Percentiles rank a stretch among this genome's conserved stretches.
phyloP scores from a whole-genome alignment of 2,888 invertebrate genomes.

The Drosophila prolongata region DNA sequence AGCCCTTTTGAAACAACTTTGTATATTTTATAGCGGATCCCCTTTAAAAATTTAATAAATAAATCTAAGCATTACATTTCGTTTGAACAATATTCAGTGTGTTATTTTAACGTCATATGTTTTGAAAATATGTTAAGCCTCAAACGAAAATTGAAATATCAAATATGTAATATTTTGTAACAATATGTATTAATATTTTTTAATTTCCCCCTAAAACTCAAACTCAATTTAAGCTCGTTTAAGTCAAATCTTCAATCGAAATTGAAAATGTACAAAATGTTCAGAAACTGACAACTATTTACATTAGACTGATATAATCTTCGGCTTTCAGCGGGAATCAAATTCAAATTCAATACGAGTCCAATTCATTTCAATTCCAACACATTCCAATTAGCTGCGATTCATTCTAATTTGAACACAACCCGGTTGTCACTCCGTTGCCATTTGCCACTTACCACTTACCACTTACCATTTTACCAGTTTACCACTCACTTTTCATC shows the following conservation, averaged over 20 bases:
- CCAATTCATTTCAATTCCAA: slow-evolving; percentile 10
- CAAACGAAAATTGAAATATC: too few species aligned
- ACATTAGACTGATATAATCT: neutral
- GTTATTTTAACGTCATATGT: too few species aligned
- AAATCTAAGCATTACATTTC: too few species aligned
- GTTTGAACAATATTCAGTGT: too few species aligned
- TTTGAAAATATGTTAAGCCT: too few species aligned
- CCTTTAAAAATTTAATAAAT: too few species aligned
- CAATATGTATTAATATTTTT: too few species aligned
- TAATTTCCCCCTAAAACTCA: too few species aligned
- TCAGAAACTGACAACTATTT: too few species aligned
- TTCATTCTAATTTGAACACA: slow-evolving; percentile 7
- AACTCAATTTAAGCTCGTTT: too few species aligned
- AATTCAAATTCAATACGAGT: slow-evolving; percentile 3
- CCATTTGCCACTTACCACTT: slow-evolving; percentile 1
- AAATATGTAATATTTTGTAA: too few species aligned
- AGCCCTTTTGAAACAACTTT: neutral
- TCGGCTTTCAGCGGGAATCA: neutral
- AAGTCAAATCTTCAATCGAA: neutral
- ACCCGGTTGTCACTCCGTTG: slow-evolving; percentile 3
- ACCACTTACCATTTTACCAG: neutral
- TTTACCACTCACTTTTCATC: slow-evolving; percentile 5
- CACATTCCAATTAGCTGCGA: slow-evolving; percentile 14
- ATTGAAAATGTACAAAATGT: neutral
- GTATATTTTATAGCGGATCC: neutral